These are phyloP conservation scores for Percopsis omiscomaycus DNA, from an alignment of 2,797 vertebrate species.

Conservation along the genomic window DNA sequence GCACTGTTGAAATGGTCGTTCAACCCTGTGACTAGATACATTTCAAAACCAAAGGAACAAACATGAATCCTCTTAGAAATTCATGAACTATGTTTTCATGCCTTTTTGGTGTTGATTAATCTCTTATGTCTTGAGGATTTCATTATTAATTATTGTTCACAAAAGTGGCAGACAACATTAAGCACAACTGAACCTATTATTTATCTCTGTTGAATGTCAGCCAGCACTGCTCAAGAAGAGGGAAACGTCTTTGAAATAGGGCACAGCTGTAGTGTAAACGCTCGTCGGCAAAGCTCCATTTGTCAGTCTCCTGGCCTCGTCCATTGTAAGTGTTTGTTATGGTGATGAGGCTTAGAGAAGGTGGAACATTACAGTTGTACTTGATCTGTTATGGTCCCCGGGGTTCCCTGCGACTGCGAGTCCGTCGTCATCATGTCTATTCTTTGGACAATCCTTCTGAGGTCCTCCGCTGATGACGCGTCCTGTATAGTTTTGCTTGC, in stretches of 20 bases:
- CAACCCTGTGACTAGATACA: conserved; percentile 34
- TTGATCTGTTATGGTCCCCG: conserved; percentile 45
- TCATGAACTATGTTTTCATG: conserved; percentile 47
- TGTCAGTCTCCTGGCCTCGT: conserved; percentile 47
- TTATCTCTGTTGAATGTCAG: conserved; percentile 43
- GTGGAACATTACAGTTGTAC: conserved; percentile 52
- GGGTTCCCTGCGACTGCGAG: conserved; percentile 31
- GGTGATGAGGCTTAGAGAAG: conserved; percentile 55
- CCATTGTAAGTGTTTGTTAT: conserved; percentile 61
- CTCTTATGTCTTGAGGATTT: conserved; percentile 49
- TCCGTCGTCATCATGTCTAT: conserved; percentile 31
- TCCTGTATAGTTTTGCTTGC: conserved; percentile 24
- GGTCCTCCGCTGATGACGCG: conserved; percentile 36
- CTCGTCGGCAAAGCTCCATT: conserved; percentile 60
- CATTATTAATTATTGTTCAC: conserved; percentile 46
- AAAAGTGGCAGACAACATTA: conserved; percentile 54
- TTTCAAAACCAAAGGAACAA: conserved; percentile 38
- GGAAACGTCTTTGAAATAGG: conserved; percentile 49
- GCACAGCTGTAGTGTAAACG: conserved; percentile 64
- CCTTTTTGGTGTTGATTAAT: conserved; percentile 64
- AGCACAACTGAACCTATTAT: conserved; percentile 60
- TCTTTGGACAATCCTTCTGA: conserved; percentile 49
- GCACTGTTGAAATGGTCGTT: conserved; percentile 46
- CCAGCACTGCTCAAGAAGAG: conserved; percentile 39
- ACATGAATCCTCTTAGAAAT: conserved; percentile 39